A percentile compares a stretch with the other conserved stretches of the same genome.
Conservation (phyloP, 2,888 invertebrate species). For the Autographa pulchrina region DNA sequence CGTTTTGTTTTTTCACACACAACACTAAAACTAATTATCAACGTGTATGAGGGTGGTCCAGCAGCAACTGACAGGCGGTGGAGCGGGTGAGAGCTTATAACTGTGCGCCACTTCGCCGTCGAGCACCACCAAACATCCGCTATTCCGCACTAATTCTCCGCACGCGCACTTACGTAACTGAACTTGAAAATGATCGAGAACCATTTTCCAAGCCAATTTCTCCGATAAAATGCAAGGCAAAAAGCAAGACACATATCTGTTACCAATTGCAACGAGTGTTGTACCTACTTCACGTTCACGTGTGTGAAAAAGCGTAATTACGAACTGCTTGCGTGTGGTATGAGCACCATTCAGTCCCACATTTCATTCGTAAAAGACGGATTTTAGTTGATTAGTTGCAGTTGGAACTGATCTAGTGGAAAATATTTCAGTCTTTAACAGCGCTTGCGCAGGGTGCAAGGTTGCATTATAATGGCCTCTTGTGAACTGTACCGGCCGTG, state of each 20-base stretch:
- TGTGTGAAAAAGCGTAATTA: constrained; percentile 78
- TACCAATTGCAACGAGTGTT: constrained; percentile 73
- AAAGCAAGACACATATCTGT: constrained; percentile 84
- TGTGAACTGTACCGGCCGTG: constrained; percentile 61
- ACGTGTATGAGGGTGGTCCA: constrained; percentile 84
- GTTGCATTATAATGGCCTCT: constrained; percentile 58
- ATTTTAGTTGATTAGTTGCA: constrained; percentile 69
- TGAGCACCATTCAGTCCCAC: constrained; percentile 74
- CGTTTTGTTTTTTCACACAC: constrained; percentile 77
- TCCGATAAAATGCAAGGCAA: constrained; percentile 88
- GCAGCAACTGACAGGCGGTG: constrained; percentile 84
- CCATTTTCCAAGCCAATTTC: constrained; percentile 89
- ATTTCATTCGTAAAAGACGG: constrained; percentile 78
- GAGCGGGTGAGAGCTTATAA: constrained; percentile 86
- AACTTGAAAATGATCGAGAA: constrained; percentile 89
- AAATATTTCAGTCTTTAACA: constrained; percentile 69
- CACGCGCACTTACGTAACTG: constrained; percentile 89
- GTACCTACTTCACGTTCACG: constrained; percentile 63
- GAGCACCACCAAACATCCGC: constrained; percentile 89
- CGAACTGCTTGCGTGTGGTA: constrained; percentile 74
- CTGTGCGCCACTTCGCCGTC: constrained; percentile 85
- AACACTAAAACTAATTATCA: constrained; percentile 81
- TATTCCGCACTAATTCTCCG: constrained; percentile 89
- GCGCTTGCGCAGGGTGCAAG: constrained; percentile 71
- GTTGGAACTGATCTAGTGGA: constrained; percentile 51